Conservation (phyloP, 2,888 invertebrate species). For the Tenthredo livida region DNA sequence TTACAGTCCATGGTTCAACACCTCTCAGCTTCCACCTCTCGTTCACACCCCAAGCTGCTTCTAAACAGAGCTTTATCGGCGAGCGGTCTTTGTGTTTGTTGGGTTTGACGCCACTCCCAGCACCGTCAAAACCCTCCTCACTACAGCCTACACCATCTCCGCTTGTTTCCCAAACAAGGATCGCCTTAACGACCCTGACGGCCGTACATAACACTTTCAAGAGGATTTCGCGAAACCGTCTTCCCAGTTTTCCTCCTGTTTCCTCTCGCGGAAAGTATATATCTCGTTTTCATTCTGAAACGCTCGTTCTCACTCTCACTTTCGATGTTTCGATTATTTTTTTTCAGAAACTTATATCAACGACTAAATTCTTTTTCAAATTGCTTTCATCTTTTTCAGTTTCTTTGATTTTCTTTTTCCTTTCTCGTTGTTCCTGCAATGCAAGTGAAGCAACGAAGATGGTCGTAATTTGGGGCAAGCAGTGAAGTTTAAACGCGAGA, state of each 20-base stretch:
- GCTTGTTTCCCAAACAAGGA: constrained; percentile 46
- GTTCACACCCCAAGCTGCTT: constrained; percentile 40
- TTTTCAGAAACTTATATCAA: background rate
- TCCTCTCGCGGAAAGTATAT: background rate
- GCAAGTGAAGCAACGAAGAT: background rate
- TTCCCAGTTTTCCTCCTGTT: background rate
- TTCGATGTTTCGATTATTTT: background rate
- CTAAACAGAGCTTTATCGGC: constrained; percentile 50
- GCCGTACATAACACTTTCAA: constrained; percentile 29
- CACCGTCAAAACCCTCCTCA: constrained; percentile 29
- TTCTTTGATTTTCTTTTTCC: background rate
- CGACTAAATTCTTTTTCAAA: background rate
- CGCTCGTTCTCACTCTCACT: background rate
- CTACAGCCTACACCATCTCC: constrained; percentile 15
- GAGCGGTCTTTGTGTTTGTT: constrained; percentile 44
- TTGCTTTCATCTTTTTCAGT: background rate
- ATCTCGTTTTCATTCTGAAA: background rate
- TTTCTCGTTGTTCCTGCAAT: background rate
- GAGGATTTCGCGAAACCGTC: constrained; percentile 21
- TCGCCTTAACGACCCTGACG: constrained; percentile 45
- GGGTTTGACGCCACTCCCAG: constrained; percentile 45
- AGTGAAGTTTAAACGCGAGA: background rate
- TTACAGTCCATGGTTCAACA: constrained; percentile 76
- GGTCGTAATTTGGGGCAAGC: background rate
- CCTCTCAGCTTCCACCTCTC: constrained; percentile 71